A percentile compares a stretch with the other conserved stretches of the same genome.
Evolutionary conservation across 53 echinoderm and acorn worm genomes (phyloP).

Genomic region (Hippasteria phrygiana): DNA sequence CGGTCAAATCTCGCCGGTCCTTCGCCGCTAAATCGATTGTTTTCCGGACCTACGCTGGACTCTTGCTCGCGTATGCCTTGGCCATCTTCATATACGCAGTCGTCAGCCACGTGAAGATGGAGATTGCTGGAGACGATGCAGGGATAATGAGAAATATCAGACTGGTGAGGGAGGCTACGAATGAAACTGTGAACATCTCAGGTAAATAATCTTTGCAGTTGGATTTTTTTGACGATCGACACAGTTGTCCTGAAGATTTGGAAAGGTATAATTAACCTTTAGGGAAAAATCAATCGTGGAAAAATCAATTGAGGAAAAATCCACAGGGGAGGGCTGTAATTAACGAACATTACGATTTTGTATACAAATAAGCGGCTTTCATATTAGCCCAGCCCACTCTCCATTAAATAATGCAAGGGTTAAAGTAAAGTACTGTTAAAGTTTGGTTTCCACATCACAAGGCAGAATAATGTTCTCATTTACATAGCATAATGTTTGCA

Average conservation of each 20-base stretch:
- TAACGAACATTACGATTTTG: too few relatives aligned
- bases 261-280: neutral
- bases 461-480: too few relatives aligned
- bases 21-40: conserved; percentile 11
- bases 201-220: too few relatives aligned
- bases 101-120: neutral
- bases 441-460: too few relatives aligned
- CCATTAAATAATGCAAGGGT: too few relatives aligned
- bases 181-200: conserved; percentile 22
- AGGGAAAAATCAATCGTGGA: too few relatives aligned
- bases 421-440: too few relatives aligned
- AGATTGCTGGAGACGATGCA: neutral
- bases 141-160: neutral
- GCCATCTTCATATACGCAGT: conserved; percentile 7
- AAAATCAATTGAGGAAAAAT: too few relatives aligned
- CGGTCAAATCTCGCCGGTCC: conserved; percentile 7
- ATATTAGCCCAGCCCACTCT: too few relatives aligned
- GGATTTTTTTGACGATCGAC: neutral
- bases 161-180: neutral
- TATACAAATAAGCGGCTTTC: too few relatives aligned
- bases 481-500: too few relatives aligned
- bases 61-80: conserved; percentile 13
- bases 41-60: conserved; percentile 19
- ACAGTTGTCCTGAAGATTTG: neutral
- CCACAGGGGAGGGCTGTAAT: too few relatives aligned